A percentile compares a stretch with the other conserved stretches of the same genome.
Evolutionary conservation across 2,888 invertebrate genomes (phyloP).

Genomic region (Panzeria rudis): DNA sequence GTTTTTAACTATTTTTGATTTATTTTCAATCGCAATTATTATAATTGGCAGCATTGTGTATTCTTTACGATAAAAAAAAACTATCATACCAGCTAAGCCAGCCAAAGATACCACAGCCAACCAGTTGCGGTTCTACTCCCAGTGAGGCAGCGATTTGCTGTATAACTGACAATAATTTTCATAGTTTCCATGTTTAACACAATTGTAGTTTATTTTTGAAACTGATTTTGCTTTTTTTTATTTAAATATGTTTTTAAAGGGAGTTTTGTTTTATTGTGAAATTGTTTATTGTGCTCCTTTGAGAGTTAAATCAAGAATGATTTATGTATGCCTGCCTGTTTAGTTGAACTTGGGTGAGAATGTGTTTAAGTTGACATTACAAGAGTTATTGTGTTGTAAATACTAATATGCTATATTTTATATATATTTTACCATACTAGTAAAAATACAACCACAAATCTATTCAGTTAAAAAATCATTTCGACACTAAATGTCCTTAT

Average conservation of each 20-base stretch:
- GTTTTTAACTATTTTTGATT: conserved; percentile 69
- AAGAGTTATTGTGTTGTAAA: conserved; percentile 68
- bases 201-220: conserved; percentile 57
- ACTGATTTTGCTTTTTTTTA: conserved; percentile 12
- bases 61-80: conserved; percentile 53
- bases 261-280: not conserved
- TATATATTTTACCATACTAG: not conserved
- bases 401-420: conserved; percentile 54
- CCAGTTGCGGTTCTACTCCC: conserved; percentile 13
- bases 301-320: conserved; percentile 60
- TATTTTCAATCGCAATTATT: conserved; percentile 66
- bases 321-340: conserved; percentile 45
- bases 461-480: conserved; percentile 11
- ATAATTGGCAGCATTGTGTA: conserved; percentile 71
- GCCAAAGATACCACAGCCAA: not conserved
- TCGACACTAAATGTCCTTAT: conserved; percentile 24
- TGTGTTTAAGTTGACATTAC: conserved; percentile 68
- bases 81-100: conserved; percentile 13
- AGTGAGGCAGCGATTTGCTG: conserved; percentile 36
- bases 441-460: not conserved
- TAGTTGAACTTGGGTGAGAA: conserved; percentile 69
- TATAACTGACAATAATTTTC: conserved; percentile 66
- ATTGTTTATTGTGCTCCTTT: conserved; percentile 39
- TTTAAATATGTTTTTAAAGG: conserved; percentile 20
- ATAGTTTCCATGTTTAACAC: conserved; percentile 69